These are phyloP conservation scores for Neodiprion virginianus DNA, from an alignment of 1,140 invertebrate species.

Conservation along the genomic window DNA sequence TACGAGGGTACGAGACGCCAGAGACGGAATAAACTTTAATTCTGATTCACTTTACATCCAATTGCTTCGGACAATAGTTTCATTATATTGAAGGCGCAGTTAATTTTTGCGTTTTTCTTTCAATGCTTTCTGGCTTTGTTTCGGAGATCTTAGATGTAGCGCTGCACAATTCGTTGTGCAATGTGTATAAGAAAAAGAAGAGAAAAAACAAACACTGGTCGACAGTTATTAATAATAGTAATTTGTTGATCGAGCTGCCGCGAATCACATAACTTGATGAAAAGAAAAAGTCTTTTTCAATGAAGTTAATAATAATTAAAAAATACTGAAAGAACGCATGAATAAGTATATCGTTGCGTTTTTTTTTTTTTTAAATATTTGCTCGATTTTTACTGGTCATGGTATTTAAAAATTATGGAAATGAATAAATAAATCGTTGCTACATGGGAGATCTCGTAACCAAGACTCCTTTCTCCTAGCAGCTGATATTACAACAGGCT, in stretches of 20 bases:
- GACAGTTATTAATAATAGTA: no score
- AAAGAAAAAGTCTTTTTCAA: no score
- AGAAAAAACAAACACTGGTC: no score
- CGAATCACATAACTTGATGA: no score
- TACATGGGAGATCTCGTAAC: constrained; percentile 3
- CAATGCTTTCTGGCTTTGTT: not conserved
- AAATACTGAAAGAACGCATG: no score
- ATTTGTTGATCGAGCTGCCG: no score
- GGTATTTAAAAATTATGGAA: no score
- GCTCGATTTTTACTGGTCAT: no score
- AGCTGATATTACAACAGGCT: no score
- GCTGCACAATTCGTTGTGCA: not conserved
- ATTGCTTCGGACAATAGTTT: not conserved
- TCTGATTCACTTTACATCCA: not conserved
- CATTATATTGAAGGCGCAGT: not conserved
- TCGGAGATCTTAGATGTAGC: constrained; percentile 5
- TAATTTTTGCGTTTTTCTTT: not conserved
- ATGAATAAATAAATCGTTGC: not conserved
- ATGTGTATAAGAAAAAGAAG: no score
- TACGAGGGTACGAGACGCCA: not conserved
- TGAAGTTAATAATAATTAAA: not conserved
- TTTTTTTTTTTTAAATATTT: no score
- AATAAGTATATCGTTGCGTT: no score
- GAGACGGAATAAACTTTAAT: not conserved
- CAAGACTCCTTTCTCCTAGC: not conserved